These are phyloP conservation scores for Hemibagrus wyckioides DNA, from an alignment of 2,113 vertebrate genomes.

Conservation along the genomic window DNA sequence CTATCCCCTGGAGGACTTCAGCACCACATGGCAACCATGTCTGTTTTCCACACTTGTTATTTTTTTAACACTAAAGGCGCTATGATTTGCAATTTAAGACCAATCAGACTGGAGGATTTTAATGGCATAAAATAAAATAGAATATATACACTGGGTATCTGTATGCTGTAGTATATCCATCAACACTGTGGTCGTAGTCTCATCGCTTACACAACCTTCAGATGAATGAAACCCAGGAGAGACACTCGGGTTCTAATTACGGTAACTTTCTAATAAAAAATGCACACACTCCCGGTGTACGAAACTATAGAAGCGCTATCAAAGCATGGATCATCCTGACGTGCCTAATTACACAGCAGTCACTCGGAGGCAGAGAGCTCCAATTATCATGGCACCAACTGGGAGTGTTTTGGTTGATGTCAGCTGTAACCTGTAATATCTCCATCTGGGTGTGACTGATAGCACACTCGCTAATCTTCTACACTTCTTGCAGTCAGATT, in stretches of 20 bases:
- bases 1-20: not conserved
- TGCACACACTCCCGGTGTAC: conserved; percentile 44
- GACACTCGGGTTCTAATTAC: conserved; percentile 29
- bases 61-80: not conserved
- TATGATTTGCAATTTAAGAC: not conserved
- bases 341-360: conserved; percentile 64
- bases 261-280: conserved; percentile 35
- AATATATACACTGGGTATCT: not conserved
- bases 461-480: conserved; percentile 11
- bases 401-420: conserved; percentile 54
- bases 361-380: conserved; percentile 59
- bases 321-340: conserved; percentile 61
- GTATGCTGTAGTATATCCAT: not conserved
- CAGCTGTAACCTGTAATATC: conserved; percentile 57
- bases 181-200: not conserved
- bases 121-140: not conserved
- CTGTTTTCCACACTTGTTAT: not conserved
- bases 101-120: not conserved
- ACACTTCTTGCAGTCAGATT: not conserved
- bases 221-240: conserved; percentile 20
- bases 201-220: conserved; percentile 31
- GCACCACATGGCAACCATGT: not conserved
- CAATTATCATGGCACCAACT: conserved; percentile 57
- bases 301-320: conserved; percentile 46
- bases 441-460: conserved; percentile 43